These are phyloP conservation scores for Bucorvus abyssinicus DNA, from an alignment of 2,797 vertebrate genomes.

Conservation along the genomic window DNA sequence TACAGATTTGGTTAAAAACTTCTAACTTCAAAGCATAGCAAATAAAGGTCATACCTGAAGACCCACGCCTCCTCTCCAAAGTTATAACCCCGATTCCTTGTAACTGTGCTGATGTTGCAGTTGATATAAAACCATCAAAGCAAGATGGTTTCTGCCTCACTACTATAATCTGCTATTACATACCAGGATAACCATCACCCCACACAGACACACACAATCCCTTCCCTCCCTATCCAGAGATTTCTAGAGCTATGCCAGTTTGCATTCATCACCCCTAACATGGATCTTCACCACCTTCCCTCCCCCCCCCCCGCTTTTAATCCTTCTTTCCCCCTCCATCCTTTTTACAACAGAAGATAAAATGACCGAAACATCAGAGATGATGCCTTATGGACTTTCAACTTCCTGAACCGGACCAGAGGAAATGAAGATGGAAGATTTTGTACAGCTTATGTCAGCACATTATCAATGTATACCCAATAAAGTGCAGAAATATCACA, in stretches of 20 bases:
- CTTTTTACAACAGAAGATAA: background rate
- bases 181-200: background rate
- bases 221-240: background rate
- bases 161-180: background rate
- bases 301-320: too few species aligned
- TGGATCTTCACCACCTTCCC: background rate
- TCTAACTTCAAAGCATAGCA: background rate
- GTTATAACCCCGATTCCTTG: background rate
- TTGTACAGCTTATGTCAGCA: background rate
- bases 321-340: rapidly evolving
- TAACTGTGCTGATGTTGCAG: background rate
- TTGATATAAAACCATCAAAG: background rate
- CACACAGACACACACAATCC: too few species aligned
- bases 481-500: background rate
- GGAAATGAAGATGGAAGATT: background rate
- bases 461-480: background rate
- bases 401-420: background rate
- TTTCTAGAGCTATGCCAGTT: background rate
- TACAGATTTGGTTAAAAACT: background rate
- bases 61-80: background rate
- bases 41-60: background rate
- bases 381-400: background rate
- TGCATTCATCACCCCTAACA: background rate
- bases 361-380: background rate
- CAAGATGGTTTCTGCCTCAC: background rate